Evolutionary conservation across 2,888 invertebrate species (phyloP).

Genomic region (Scaptomyza flava): DNA sequence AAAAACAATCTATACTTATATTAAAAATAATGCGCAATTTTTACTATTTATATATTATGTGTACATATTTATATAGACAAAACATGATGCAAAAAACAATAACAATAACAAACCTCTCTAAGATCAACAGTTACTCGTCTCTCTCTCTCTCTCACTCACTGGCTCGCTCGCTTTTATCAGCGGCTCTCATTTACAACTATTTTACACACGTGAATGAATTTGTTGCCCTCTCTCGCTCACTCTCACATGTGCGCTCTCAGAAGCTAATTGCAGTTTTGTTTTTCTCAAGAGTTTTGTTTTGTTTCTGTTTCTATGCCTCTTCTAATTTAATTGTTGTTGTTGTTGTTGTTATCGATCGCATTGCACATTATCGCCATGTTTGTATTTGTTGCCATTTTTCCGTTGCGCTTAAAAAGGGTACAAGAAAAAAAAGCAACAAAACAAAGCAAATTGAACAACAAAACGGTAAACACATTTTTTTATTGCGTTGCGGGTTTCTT

Average conservation of each 20-base stretch:
- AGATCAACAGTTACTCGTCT: constrained; percentile 45
- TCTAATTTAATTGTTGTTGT: constrained; percentile 14
- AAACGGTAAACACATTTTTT: constrained; percentile 51
- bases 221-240: constrained; percentile 5
- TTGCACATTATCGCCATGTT: constrained; percentile 74
- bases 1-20: constrained; percentile 47
- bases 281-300: constrained; percentile 44
- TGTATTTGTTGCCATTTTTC: constrained; percentile 79
- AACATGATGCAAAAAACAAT: constrained; percentile 29
- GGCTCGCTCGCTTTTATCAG: constrained; percentile 39
- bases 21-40: constrained; percentile 82
- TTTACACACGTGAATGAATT: constrained; percentile 65
- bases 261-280: constrained; percentile 65
- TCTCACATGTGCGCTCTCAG: constrained; percentile 3
- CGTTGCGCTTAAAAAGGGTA: constrained; percentile 52
- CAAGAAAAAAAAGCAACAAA: constrained; percentile 29
- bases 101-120: constrained; percentile 11
- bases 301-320: constrained; percentile 32
- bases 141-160: constrained; percentile 24
- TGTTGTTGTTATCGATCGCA: constrained; percentile 64
- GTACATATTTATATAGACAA: constrained; percentile 4
- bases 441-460: constrained; percentile 4
- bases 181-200: constrained; percentile 54
- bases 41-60: constrained; percentile 55
- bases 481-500: constrained; percentile 61